Evolutionary conservation across 1,140 invertebrate species (phyloP), one percentile per base, ranked within the genome.

Genomic region (Drosophila kikkawai): DNA sequence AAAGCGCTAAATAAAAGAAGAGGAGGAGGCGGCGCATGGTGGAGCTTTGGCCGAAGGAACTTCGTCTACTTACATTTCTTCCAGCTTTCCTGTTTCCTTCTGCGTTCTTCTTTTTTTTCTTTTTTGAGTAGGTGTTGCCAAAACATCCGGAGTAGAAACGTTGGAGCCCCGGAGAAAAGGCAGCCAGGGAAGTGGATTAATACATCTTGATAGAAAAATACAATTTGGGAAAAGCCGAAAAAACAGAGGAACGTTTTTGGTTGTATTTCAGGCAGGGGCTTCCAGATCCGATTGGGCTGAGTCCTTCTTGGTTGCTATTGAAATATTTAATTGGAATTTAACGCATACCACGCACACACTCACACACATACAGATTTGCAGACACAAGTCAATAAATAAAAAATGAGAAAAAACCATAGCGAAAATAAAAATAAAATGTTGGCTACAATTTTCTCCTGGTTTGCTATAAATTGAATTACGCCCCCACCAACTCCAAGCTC

Each of bases 321-420:
- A 90, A 90, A 90, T 90, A 88, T 88, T 90, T 88, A 90, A 88
- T 88, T 88, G 85, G 82, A 88, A 88, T 88, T 88, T 88, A 88
- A 88, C 85, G 85, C 78, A 90, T 90, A 85, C 78, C 85, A 82
- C 69, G 77, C 70, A 39, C 58, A 48, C 39, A 11, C n/a, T 26
- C 32, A 45, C 17, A 50, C 58, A 48, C 6, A 65, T 7, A 44
- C 39, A 55, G 32, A 70, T 22, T 19, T 13, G 26, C 37, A 47
- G 32, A n/a, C 36, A n/a, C 63, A 45, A 88, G 85, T 79, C 85
- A 85, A 90, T 88, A 85, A 90, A 90, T 85, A 90, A 85, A 82
- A 70, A 75, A 88, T 77, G 66, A 70, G 68, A 68, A 60, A 56
- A 73, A 64, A 59, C 56, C 67, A 60, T 68, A 68, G 70, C 56